Evolutionary conservation across 2,113 vertebrate species (phyloP).

Genomic region (Pycnonotus jocosus): DNA sequence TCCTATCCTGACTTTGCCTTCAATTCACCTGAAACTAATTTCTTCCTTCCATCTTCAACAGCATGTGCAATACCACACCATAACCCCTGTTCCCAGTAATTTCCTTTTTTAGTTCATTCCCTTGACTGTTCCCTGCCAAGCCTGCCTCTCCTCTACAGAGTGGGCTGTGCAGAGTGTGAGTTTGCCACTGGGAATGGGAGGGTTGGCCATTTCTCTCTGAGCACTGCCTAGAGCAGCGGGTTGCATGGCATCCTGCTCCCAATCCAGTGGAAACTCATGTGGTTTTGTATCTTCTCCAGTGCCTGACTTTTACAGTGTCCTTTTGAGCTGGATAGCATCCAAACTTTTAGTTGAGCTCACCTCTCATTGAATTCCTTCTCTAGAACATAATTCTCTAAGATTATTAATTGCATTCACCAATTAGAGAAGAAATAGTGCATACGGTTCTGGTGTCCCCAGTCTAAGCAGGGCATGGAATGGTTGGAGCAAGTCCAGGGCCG

Average conservation of each 20-base stretch:
- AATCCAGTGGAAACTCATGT: rapidly evolving
- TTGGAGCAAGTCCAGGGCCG: neutral
- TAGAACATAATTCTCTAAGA: neutral
- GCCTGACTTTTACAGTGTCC: neutral
- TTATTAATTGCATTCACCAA: neutral
- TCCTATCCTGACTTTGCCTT: neutral
- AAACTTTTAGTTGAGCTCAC: neutral
- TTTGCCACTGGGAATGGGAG: neutral
- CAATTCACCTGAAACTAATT: neutral
- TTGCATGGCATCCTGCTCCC: rapidly evolving
- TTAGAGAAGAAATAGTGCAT: neutral
- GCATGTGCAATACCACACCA: rapidly evolving
- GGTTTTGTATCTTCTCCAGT: neutral
- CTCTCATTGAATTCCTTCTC: neutral
- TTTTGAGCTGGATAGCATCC: neutral
- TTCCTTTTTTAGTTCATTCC: neutral
- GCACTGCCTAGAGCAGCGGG: neutral
- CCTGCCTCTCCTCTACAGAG: neutral
- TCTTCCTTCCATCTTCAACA: neutral
- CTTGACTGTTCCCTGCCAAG: neutral
- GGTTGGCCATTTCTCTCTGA: neutral
- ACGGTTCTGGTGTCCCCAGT: neutral
- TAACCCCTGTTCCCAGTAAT: neutral
- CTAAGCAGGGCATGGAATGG: no score
- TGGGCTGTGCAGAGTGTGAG: rapidly evolving